Base-by-base conservation (phyloP, 2,888 invertebrate species). In the Exocentrus adspersus region DNA sequence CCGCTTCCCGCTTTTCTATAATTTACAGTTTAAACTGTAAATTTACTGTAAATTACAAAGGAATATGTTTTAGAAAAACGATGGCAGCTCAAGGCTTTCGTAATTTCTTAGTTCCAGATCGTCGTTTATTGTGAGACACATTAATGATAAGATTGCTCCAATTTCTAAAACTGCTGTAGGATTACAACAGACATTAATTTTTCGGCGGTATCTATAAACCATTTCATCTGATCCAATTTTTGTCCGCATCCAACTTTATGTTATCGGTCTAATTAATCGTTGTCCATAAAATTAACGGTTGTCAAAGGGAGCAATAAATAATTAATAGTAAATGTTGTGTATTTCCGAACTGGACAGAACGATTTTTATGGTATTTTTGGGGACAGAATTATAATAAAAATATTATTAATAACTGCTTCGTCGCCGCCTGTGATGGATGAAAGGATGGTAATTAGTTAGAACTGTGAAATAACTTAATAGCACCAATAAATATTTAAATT, bases 341-440 rank as follows among this genome's bases (percentile, higher is more conserved):
- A 37, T n/a, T 37, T 12, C 10, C 14, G 37, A n/a, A 37, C 37
- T 5, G 12, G 14, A 37, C n/a, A n/a, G 37, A 14, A 37, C 14
- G n/a, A 37, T 9, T 37, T 37, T 37, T 37, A 37, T 37, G 37
- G 37, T n/a, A n/a, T 37, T 37, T 37, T 37, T n/a, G 37, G 37
- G 37, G 37, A 37, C 37, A 37, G 37, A 37, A 37, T 37, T 37
- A 37, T 12, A 37, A 37, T 37, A 37, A 37, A 37, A 37, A 37
- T 37, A 14, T 37, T 37, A 14, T 37, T 12, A 12, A n/a, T 37
- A 10, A 37, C 12, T 37, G n/a, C n/a, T n/a, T 37, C 14, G 37
- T 14, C 5, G 10, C 37, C 4, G 37, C 37, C n/a, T n/a, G 14
- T 37, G 37, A 37, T 37, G 10, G 37, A 37, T 12, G 12, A 12